Base-by-base conservation (phyloP, 2,113 vertebrate genomes). In the Rhizomys pruinosus region DNA sequence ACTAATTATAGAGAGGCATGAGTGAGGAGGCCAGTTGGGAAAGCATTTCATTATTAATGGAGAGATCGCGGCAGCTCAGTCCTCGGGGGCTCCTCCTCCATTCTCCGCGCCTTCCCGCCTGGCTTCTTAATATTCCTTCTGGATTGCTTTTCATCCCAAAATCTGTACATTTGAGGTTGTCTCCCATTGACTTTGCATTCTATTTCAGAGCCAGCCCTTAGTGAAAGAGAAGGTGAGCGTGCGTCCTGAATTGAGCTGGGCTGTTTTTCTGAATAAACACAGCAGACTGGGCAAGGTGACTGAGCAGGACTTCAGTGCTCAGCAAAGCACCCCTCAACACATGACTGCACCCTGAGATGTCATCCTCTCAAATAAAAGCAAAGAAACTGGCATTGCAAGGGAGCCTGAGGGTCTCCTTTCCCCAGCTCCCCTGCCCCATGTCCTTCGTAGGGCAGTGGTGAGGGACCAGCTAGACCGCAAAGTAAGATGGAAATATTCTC, bases 371-470 rank as follows among this genome's bases (percentile, higher is more conserved):
- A 85, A 66, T 39, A n/a, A 25, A 42, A 79, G 42, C 6, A 37
- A 71, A 81, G 39, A 72, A 13, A 32, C 5, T 11, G n/a, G n/a
- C n/a, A n/a, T n/a, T n/a, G n/a, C n/a, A 2, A 1, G 19, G 63
- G 17, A 34, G n/a, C 25, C 9, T 3, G 0, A 0, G 2, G 34
- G 27, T 16, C 32, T 66, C 6, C 1, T 63, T 77, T 22, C 1
- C 72, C 37, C 13, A 27, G 47, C 47, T 55, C 4, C 29, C 23
- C 32, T n/a, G 11, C 47, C 32, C 16, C 20, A 7, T 25, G 42
- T 68, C 20, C 32, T 66, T 37, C 23, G 47, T 12, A 27, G 44
- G 25, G 17, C 44, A 55, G 52, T 69, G 64, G 52, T 69, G 22
- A 52, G 34, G n/a, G 20, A 68, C 13, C 64, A 84, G 44, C 64